These are phyloP conservation scores for Epinephelus lanceolatus DNA, from an alignment of 2,113 vertebrate species.

Conservation along the genomic window DNA sequence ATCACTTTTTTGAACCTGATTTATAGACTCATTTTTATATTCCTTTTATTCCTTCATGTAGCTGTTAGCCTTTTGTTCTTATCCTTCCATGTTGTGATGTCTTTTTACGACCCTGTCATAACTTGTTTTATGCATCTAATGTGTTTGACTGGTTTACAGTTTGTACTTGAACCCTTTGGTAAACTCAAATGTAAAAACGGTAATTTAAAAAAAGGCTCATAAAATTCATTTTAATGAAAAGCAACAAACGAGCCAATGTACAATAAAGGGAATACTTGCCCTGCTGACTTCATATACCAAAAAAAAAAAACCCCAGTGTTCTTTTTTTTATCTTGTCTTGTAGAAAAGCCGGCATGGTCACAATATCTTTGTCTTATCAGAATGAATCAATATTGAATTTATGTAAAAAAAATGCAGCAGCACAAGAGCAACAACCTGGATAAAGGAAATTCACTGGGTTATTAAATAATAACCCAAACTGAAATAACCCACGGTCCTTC, in stretches of 20 bases:
- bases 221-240: constrained; percentile 40
- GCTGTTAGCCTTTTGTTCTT: constrained; percentile 8
- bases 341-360: constrained; percentile 20
- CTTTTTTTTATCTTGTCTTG: constrained; percentile 40
- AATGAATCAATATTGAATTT: constrained; percentile 67
- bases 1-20: constrained; percentile 4
- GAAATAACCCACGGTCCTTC: background rate
- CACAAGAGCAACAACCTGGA: constrained; percentile 25
- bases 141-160: constrained; percentile 16
- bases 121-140: constrained; percentile 3
- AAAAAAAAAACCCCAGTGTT: background rate
- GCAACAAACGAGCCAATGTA: constrained; percentile 12
- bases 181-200: constrained; percentile 10
- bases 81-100: background rate
- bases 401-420: constrained; percentile 58
- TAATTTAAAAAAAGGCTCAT: constrained; percentile 45
- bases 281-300: constrained; percentile 36
- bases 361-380: constrained; percentile 64
- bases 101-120: constrained; percentile 15
- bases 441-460: constrained; percentile 51
- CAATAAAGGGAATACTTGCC: constrained; percentile 29
- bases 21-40: constrained; percentile 11
- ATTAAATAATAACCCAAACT: constrained; percentile 54
- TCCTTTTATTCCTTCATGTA: constrained; percentile 6
- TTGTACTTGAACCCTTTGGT: constrained; percentile 12